Conservation (phyloP, 2,113 vertebrate species). For the Passerina amoena region DNA sequence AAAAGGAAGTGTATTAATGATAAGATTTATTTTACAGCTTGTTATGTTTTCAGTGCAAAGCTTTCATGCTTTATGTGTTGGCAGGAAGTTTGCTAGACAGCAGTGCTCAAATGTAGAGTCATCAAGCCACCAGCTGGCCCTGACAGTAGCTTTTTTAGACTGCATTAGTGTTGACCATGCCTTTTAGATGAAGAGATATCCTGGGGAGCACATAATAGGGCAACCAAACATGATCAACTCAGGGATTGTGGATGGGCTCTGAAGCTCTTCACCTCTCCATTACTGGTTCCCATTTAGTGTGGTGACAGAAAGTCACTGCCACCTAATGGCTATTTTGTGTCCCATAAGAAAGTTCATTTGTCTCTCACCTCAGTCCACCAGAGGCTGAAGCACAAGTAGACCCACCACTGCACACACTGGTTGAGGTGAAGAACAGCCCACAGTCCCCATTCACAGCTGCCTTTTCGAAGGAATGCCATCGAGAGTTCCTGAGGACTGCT, state of each 20-base stretch:
- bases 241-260: not conserved
- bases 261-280: not conserved
- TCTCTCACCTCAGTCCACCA: not conserved
- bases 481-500: not conserved
- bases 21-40: constrained; percentile 34
- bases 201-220: not conserved
- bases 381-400: not conserved
- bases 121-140: constrained; percentile 49
- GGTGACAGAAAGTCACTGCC: constrained; percentile 32
- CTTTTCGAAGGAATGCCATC: not conserved
- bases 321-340: not conserved
- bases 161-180: not conserved
- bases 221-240: not conserved
- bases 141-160: constrained; percentile 4
- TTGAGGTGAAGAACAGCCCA: not conserved
- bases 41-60: constrained; percentile 32
- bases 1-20: constrained; percentile 3
- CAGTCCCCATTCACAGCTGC: not conserved
- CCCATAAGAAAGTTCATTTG: not conserved
- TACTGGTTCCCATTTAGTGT: not conserved
- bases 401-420: not conserved
- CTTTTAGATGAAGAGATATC: not conserved
- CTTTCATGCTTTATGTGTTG: not conserved
- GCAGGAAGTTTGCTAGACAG: constrained; percentile 41
- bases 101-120: not conserved